Percentiles rank a stretch among this genome's conserved stretches.
Evolutionary conservation across 2,888 invertebrate species (phyloP).

Genomic region (Clostera curtula): DNA sequence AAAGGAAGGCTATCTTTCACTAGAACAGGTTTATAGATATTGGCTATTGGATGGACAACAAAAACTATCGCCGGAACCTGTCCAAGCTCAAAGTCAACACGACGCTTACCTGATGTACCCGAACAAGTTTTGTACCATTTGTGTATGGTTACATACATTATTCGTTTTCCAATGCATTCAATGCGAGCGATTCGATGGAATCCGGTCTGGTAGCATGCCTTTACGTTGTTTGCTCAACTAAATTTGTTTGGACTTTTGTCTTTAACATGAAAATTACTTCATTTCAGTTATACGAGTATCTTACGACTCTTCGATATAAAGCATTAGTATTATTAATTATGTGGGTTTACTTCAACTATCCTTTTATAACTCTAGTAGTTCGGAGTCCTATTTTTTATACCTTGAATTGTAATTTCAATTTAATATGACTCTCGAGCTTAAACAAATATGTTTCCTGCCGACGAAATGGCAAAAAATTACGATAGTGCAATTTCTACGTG

Average conservation of each 20-base stretch:
- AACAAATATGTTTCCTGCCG: no score
- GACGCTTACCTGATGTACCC: slow-evolving; percentile 34
- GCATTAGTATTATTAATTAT: no score
- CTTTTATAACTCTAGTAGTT: no score
- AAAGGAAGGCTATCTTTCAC: slow-evolving; percentile 44
- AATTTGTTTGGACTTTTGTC: slow-evolving; percentile 15
- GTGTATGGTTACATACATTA: slow-evolving; percentile 31
- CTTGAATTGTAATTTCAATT: no score
- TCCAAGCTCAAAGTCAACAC: slow-evolving; percentile 45
- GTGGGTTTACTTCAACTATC: no score
- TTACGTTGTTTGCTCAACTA: slow-evolving; percentile 26
- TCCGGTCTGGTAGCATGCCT: slow-evolving; percentile 29
- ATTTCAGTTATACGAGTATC: no score
- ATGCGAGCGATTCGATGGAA: slow-evolving; percentile 38
- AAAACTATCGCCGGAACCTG: slow-evolving; percentile 42
- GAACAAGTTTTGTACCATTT: slow-evolving; percentile 50
- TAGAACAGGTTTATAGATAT: slow-evolving; percentile 53
- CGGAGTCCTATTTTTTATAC: slow-evolving; percentile 6
- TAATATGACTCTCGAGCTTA: no score
- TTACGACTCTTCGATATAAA: no score
- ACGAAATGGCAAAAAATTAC: no score
- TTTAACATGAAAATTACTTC: slow-evolving; percentile 6
- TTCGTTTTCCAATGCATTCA: slow-evolving; percentile 53
- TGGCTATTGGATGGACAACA: slow-evolving; percentile 36
- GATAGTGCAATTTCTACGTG: no score